Conservation (phyloP, 2,888 invertebrate genomes). For the Agrochola lota region DNA sequence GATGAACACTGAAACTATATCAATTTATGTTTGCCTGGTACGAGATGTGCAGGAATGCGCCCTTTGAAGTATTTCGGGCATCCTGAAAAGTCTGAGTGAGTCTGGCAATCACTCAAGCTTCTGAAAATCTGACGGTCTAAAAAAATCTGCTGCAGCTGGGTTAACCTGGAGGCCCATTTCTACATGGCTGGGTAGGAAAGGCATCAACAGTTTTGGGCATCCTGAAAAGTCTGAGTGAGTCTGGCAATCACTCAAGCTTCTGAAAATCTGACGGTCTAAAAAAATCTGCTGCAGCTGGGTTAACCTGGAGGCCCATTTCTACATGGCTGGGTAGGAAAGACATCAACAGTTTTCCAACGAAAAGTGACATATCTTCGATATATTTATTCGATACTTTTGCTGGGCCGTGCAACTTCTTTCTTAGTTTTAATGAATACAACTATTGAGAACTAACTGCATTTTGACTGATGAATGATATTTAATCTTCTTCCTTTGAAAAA, state of each 20-base stretch:
- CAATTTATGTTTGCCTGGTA: slow-evolving; percentile 78
- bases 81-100: not conserved
- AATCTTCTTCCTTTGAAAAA: not conserved
- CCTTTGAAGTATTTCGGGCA: slow-evolving; percentile 37
- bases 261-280: not conserved
- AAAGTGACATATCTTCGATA: not conserved
- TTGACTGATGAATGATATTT: not conserved
- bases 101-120: not conserved
- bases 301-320: not conserved
- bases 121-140: not conserved
- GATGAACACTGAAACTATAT: slow-evolving; percentile 85
- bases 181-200: not conserved
- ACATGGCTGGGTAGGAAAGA: not conserved
- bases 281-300: too few relatives aligned
- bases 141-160: too few relatives aligned
- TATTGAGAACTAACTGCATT: not conserved
- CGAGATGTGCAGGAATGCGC: slow-evolving; percentile 61
- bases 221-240: not conserved
- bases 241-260: not conserved
- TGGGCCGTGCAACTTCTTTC: not conserved
- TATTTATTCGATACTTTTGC: not conserved
- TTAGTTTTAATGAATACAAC: not conserved
- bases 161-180: not conserved
- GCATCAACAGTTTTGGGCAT: slow-evolving; percentile 11
- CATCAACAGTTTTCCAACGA: not conserved